These are phyloP conservation scores for Ptyas mucosa DNA, from an alignment of 2,113 vertebrate species.

Conservation along the genomic window DNA sequence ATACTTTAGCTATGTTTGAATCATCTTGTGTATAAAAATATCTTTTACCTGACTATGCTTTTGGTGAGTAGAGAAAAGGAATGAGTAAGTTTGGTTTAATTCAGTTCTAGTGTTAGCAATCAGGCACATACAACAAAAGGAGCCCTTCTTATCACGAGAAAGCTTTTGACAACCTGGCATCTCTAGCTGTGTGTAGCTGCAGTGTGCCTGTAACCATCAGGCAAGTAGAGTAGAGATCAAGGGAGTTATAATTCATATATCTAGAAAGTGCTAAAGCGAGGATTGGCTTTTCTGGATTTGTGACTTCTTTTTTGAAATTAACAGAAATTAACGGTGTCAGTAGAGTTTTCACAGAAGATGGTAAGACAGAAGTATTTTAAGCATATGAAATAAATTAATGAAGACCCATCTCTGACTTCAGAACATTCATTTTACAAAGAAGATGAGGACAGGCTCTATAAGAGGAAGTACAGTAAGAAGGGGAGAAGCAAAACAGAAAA, in stretches of 20 bases:
- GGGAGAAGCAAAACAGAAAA: background rate
- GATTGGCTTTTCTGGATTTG: background rate
- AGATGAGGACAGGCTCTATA: background rate
- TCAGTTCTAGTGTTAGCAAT: background rate
- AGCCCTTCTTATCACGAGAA: background rate
- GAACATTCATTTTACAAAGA: background rate
- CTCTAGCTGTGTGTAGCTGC: background rate
- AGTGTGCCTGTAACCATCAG: background rate
- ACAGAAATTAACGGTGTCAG: background rate
- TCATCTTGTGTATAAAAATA: background rate
- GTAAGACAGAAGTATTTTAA: background rate
- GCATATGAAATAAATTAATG: background rate
- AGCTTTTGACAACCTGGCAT: background rate
- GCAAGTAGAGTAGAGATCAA: background rate
- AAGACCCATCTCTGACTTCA: background rate
- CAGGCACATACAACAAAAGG: background rate
- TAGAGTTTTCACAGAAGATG: background rate
- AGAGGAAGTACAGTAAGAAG: background rate
- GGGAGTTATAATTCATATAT: background rate
- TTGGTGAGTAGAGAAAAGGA: background rate
- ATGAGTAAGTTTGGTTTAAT: background rate
- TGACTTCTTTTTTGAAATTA: background rate
- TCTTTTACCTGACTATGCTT: conserved; percentile 14
- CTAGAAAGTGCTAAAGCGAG: background rate
- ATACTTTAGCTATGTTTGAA: background rate